phyloP scores from a whole-genome alignment of 2,797 vertebrate species.

The Hylomyscus alleni region DNA sequence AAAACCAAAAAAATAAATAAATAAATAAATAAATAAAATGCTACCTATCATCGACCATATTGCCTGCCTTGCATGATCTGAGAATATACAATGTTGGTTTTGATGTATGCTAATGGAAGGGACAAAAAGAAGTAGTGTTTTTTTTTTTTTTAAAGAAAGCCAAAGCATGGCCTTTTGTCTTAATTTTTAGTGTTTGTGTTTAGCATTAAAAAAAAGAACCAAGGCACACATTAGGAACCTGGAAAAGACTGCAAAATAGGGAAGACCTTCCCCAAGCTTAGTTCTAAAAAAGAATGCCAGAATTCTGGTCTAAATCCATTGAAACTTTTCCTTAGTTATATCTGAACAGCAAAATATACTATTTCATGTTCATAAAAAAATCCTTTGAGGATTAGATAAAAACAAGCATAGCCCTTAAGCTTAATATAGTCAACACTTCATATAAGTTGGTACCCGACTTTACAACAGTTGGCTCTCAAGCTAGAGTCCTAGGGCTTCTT shows the following conservation, averaged over 20 bases:
- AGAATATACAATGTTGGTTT: neutral
- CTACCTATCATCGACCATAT: neutral
- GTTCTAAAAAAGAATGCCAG: no score
- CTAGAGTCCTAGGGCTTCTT: neutral
- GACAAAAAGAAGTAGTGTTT: neutral
- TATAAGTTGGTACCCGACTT: neutral
- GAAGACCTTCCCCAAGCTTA: neutral
- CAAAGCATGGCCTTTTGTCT: neutral
- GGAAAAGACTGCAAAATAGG: neutral
- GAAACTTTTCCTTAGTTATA: neutral
- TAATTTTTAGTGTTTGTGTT: neutral
- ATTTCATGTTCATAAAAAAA: neutral
- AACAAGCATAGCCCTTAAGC: neutral
- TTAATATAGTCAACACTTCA: neutral
- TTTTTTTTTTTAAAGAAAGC: neutral
- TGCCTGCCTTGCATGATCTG: neutral
- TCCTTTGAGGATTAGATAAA: neutral
- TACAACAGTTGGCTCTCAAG: neutral
- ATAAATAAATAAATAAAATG: no score
- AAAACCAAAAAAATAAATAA: no score
- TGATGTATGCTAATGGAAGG: neutral
- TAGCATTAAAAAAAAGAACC: no score
- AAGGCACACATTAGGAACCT: neutral
- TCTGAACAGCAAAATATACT: neutral
- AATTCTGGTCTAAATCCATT: neutral